Evolutionary conservation across 2,888 invertebrate genomes (phyloP).

Genomic region (Petrolisthes manimaculis): DNA sequence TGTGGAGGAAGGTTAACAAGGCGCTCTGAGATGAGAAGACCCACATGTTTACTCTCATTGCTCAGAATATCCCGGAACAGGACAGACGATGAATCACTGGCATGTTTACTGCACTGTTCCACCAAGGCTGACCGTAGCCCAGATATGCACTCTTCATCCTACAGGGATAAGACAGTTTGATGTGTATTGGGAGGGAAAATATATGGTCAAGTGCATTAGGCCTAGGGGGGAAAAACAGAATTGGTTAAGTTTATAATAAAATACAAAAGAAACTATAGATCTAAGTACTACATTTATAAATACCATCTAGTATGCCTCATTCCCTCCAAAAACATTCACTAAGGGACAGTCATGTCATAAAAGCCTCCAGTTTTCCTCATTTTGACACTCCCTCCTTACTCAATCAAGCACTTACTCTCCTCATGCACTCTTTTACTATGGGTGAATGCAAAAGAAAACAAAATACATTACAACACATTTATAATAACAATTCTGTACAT

Average conservation of each 20-base stretch:
- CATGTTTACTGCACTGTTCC: slow-evolving; percentile 50
- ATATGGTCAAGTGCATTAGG: background rate
- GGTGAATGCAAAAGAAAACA: no score
- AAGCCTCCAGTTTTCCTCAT: no score
- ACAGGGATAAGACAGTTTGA: background rate
- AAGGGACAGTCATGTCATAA: no score
- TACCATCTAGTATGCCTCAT: slow-evolving; percentile 11
- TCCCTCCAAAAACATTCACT: no score
- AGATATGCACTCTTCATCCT: slow-evolving; percentile 57
- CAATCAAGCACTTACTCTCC: no score
- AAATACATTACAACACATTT: no score
- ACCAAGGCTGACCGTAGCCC: slow-evolving; percentile 51
- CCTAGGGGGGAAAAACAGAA: background rate
- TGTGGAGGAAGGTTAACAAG: slow-evolving; percentile 63
- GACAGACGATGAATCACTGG: slow-evolving; percentile 43
- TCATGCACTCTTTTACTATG: no score
- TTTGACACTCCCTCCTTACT: no score
- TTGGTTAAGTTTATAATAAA: background rate
- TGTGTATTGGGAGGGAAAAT: background rate
- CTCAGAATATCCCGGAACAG: slow-evolving; percentile 52
- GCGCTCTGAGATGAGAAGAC: slow-evolving; percentile 62
- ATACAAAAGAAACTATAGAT: background rate
- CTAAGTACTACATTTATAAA: slow-evolving; percentile 17
- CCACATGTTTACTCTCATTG: slow-evolving; percentile 59
- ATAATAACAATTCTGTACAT: no score